These are phyloP conservation scores for Troides helena DNA, from an alignment of 2,888 invertebrate genomes.

Conservation along the genomic window DNA sequence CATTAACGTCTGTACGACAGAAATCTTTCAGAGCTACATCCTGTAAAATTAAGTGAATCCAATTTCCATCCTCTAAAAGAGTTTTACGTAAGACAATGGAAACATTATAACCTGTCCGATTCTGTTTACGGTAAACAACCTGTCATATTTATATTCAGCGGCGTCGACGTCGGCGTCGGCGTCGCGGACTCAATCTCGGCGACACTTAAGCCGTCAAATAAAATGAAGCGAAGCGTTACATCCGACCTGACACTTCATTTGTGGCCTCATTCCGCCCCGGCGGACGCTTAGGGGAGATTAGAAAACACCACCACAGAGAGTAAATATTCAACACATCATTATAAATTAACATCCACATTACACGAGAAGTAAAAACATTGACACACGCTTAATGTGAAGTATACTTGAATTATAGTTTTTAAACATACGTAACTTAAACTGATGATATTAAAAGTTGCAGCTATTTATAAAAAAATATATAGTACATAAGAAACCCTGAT, in stretches of 20 bases:
- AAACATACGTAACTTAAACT: too few species aligned
- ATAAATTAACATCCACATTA: too few species aligned
- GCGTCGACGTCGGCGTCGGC: background rate
- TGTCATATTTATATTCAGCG: constrained; percentile 3
- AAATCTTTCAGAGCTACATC: too few species aligned
- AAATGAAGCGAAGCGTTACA: constrained; percentile 59
- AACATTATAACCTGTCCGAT: background rate
- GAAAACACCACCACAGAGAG: constrained; percentile 7
- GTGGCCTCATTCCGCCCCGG: constrained; percentile 26
- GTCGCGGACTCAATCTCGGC: constrained; percentile 54
- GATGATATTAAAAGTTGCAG: too few species aligned
- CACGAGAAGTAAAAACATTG: too few species aligned
- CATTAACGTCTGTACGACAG: too few species aligned
- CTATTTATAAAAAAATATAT: too few species aligned
- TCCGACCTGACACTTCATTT: constrained; percentile 46
- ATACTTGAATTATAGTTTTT: too few species aligned
- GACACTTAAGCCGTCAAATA: constrained; percentile 64
- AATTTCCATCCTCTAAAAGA: too few species aligned
- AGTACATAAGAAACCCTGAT: too few species aligned
- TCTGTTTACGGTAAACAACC: background rate
- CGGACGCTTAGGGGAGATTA: constrained; percentile 28
- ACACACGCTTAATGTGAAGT: too few species aligned
- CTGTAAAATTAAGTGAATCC: too few species aligned
- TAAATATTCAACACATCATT: background rate
- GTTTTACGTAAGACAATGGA: background rate